phyloP scores from a whole-genome alignment of 2,888 invertebrate species.

The Drosophila bunnanda region DNA sequence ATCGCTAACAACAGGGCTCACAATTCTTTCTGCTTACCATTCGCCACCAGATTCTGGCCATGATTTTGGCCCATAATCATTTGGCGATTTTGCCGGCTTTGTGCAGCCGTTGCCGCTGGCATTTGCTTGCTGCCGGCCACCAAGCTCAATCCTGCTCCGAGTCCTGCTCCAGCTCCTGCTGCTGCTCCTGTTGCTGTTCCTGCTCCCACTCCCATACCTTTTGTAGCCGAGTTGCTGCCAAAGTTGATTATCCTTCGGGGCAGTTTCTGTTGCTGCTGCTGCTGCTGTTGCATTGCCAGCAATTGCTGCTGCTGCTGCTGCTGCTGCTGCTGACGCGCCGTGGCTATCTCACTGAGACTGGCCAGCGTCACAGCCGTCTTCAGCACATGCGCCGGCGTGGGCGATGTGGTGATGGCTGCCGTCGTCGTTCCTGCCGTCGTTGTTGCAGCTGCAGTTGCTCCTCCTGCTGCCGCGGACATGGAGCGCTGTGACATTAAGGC shows the following conservation, averaged over 20 bases:
- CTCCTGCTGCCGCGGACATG: constrained; percentile 55
- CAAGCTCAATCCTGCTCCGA: constrained; percentile 24
- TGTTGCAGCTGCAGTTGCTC: constrained; percentile 44
- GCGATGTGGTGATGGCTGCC: constrained; percentile 64
- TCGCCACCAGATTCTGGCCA: constrained; percentile 49
- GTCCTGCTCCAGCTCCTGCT: constrained; percentile 17
- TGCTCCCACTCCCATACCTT: constrained; percentile 36
- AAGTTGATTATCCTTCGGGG: constrained; percentile 71
- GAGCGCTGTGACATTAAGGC: constrained; percentile 84
- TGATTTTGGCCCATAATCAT: constrained; percentile 20
- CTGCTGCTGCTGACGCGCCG: constrained; percentile 75
- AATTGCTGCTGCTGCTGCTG: constrained; percentile 73
- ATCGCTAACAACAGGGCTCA: constrained; percentile 47
- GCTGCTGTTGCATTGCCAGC: constrained; percentile 53
- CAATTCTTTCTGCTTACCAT: constrained; percentile 68
- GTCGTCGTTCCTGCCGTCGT: constrained; percentile 40
- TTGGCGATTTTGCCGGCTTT: constrained; percentile 30
- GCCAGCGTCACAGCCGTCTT: constrained; percentile 82
- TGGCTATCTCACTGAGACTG: constrained; percentile 80
- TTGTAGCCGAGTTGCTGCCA: constrained; percentile 60
- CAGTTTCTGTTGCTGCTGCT: constrained; percentile 63
- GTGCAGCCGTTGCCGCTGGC: constrained; percentile 13
- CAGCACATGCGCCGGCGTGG: constrained; percentile 78
- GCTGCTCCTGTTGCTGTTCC: constrained; percentile 24
- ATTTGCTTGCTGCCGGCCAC: constrained; percentile 30